A percentile compares a stretch with the other conserved stretches of the same genome.
phyloP scores from a whole-genome alignment of 1,140 invertebrate species.

The Steinernema feltiae region DNA sequence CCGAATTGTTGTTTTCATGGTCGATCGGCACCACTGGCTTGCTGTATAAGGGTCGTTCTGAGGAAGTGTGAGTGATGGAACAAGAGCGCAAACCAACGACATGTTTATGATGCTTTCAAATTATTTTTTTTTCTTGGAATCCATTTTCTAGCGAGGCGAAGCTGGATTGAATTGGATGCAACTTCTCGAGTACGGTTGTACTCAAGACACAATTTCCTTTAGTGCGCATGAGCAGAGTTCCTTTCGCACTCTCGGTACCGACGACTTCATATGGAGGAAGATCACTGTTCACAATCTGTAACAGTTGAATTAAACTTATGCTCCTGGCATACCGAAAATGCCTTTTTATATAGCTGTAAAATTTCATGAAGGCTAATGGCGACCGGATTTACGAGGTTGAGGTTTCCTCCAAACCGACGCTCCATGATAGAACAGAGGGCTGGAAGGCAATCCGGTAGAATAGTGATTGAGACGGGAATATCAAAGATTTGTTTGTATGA shows the following conservation, averaged over 20 bases:
- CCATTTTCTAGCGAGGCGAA: not conserved
- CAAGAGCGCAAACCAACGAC: too few species aligned
- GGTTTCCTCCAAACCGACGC: slow-evolving; percentile 40
- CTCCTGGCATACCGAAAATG: slow-evolving; percentile 32
- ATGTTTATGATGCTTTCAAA: too few species aligned
- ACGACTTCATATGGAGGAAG: slow-evolving; percentile 23
- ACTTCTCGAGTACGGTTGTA: slow-evolving; percentile 26
- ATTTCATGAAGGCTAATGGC: slow-evolving; percentile 53
- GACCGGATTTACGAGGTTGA: slow-evolving; percentile 54
- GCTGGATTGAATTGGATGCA: not conserved
- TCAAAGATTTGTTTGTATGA: slow-evolving; percentile 56
- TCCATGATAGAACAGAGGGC: slow-evolving; percentile 53
- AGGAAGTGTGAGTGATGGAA: too few species aligned
- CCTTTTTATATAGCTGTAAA: slow-evolving; percentile 54
- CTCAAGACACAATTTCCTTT: slow-evolving; percentile 56
- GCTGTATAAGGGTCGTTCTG: too few species aligned
- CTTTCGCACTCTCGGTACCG: slow-evolving; percentile 44
- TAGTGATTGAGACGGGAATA: slow-evolving; percentile 55
- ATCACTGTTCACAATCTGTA: slow-evolving; percentile 18
- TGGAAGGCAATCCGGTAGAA: slow-evolving; percentile 55
- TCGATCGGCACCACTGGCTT: too few species aligned
- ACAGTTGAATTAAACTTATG: slow-evolving; percentile 17
- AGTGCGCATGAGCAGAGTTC: slow-evolving; percentile 45
- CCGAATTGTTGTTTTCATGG: too few species aligned
- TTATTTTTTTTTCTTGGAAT: not conserved